Conservation (phyloP, 2,113 vertebrate species). For the Chitala chitala region DNA sequence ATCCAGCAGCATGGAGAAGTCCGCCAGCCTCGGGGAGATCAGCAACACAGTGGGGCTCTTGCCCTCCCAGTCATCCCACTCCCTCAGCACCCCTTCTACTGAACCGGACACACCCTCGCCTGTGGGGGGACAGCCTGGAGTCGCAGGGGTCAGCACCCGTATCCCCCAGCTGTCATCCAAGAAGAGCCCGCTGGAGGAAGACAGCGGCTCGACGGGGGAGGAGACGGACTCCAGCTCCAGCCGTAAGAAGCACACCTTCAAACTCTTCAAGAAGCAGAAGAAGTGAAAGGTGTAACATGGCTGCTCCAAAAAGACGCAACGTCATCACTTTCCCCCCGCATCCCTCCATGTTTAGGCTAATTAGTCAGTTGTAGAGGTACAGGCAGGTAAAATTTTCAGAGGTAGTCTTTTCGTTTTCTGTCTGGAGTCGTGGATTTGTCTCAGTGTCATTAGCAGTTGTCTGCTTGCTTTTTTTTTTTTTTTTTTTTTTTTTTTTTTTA, state of each 20-base stretch:
- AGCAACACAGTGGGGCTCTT: slow-evolving; percentile 49
- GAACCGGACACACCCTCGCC: slow-evolving; percentile 62
- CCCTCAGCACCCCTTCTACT: slow-evolving; percentile 69
- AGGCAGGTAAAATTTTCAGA: too few relatives aligned
- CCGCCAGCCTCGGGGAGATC: slow-evolving; percentile 81
- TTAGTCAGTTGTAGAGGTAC: too few relatives aligned
- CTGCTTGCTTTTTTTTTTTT: too few relatives aligned
- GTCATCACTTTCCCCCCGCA: too few relatives aligned
- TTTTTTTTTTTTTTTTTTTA: too few relatives aligned
- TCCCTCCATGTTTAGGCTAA: too few relatives aligned
- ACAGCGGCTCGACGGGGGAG: slow-evolving; percentile 69
- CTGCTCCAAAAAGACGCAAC: too few relatives aligned
- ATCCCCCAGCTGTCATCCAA: slow-evolving; percentile 64
- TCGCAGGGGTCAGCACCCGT: slow-evolving; percentile 47
- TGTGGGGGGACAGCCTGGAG: slow-evolving; percentile 36
- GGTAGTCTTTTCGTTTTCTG: too few relatives aligned
- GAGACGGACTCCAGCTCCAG: slow-evolving; percentile 65
- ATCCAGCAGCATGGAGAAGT: slow-evolving; percentile 70
- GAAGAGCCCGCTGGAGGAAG: slow-evolving; percentile 70
- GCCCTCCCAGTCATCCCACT: slow-evolving; percentile 72
- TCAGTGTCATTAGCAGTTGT: too few relatives aligned
- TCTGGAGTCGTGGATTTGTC: too few relatives aligned
- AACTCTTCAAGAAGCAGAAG: slow-evolving; percentile 88
- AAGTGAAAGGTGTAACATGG: slow-evolving; percentile 38
- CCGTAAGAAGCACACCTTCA: slow-evolving; percentile 78